Percentiles rank a stretch among this genome's conserved stretches.
These are phyloP conservation scores for Watsonalla binaria DNA, from an alignment of 2,888 invertebrate species.

Conservation along the genomic window DNA sequence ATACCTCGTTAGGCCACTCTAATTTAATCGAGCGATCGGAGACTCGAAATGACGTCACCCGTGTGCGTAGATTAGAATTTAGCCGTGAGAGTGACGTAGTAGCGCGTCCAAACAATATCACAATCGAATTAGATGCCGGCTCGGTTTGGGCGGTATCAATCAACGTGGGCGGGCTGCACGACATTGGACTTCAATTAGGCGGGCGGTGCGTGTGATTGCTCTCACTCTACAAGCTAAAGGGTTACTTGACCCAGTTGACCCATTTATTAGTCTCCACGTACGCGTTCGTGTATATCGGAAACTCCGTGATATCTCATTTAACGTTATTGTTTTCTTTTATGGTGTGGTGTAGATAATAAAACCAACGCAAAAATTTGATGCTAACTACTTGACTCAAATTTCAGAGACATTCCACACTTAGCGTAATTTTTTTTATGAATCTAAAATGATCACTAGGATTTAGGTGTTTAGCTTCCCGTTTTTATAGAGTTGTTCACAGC, in stretches of 20 bases:
- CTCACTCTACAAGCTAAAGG: slow-evolving; percentile 67
- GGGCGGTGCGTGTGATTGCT: slow-evolving; percentile 73
- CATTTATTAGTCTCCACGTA: slow-evolving; percentile 62
- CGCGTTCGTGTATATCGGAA: slow-evolving; percentile 50
- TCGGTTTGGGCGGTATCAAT: slow-evolving; percentile 70
- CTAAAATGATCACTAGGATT: too few species aligned
- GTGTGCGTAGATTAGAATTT: slow-evolving; percentile 42
- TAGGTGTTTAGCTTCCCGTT: too few species aligned
- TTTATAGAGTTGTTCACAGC: too few species aligned
- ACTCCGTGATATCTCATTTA: slow-evolving; percentile 49
- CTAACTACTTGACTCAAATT: too few species aligned
- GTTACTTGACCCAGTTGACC: slow-evolving; percentile 77
- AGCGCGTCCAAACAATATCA: slow-evolving; percentile 64
- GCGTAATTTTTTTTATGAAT: too few species aligned
- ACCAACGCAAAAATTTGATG: too few species aligned
- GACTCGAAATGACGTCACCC: slow-evolving; percentile 49
- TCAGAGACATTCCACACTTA: too few species aligned
- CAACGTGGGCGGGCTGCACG: slow-evolving; percentile 73
- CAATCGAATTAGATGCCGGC: slow-evolving; percentile 69
- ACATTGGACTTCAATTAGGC: slow-evolving; percentile 79
- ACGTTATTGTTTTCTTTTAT: slow-evolving; percentile 3
- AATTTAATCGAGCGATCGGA: slow-evolving; percentile 37
- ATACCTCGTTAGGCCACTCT: slow-evolving; percentile 41
- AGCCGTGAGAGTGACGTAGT: slow-evolving; percentile 49
- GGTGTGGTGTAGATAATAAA: background rate